Evolutionary conservation across 2,797 vertebrate genomes (phyloP), one percentile per base, ranked within the genome.

Genomic region (Premnoplex brunnescens): DNA sequence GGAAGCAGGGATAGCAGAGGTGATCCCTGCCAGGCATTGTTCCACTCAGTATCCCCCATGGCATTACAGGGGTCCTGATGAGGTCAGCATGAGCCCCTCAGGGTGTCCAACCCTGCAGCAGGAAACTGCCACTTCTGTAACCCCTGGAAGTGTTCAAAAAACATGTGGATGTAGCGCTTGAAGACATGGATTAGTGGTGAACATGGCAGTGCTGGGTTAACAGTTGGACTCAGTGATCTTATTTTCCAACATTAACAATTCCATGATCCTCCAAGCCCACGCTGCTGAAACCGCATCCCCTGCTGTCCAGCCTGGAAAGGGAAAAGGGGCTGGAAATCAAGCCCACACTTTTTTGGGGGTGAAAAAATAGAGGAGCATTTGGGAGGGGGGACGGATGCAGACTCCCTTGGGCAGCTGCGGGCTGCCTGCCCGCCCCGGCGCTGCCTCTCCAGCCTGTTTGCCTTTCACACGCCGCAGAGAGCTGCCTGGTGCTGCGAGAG

Each of bases 401-500:
- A 26, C 39, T 75, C 66, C 58, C 23, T n/a, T 0, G 17, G 68
- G 91, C 89, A 94, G 91, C 93, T 88, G 85, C 1, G 5, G 49
- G 68, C 80, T 94, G 79, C 78, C 78, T 85, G 93, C 77, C 74
- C 4, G 0, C 55, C 60, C 72, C 3, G 0, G 60, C 32, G 0
- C 55, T 91, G 91, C 68, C 63, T 88, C 92, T 60, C 41, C 71
- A 85, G 89, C 23, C 66, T 55, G 86, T 79, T 87, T 81, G 91
- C 56, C 91, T 94, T 98, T 97, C 97, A 95, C 97, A 97, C 12
- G 58, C 94, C 30, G 43, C 10, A 89, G 75, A 76, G 85, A 95
- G 62, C 76, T 76, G 62, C 96, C 85, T 77, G 97, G 95, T 94
- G 95, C 95, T 95, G 63, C 0, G 39, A 92, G 91, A 96, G 81